Evolutionary conservation across 2,888 invertebrate species (phyloP).

Genomic region (Oxystoma pomonae): DNA sequence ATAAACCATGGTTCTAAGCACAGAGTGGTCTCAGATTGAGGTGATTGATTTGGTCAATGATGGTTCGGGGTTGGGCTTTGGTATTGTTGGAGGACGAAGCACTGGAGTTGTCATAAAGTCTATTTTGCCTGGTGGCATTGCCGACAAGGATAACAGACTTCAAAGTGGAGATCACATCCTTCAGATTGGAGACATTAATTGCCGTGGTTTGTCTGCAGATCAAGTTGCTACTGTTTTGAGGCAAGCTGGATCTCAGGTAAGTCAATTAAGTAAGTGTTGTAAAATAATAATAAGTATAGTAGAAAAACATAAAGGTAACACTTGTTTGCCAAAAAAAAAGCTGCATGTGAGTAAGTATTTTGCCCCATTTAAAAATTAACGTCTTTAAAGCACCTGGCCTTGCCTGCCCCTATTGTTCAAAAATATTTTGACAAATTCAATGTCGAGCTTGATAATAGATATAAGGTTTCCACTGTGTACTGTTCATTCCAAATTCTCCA

Average conservation of each 20-base stretch:
- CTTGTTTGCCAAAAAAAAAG: no score
- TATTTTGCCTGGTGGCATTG: constrained; percentile 93
- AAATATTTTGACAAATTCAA: no score
- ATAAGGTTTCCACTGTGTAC: no score
- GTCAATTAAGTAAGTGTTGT: no score
- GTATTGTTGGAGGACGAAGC: constrained; percentile 95
- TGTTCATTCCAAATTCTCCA: no score
- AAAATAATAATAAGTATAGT: no score
- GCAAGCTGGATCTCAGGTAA: constrained; percentile 54
- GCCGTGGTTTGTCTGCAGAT: constrained; percentile 95
- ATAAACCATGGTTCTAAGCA: constrained; percentile 62
- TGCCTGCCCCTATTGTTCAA: no score
- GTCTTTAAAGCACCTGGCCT: no score
- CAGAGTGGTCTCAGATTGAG: constrained; percentile 99
- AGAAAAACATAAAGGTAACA: no score
- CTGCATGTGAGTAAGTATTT: no score
- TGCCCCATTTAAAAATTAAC: no score
- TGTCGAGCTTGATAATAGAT: no score
- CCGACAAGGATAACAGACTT: constrained; percentile 91
- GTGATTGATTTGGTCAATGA: constrained; percentile 97
- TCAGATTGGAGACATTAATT: constrained; percentile 90
- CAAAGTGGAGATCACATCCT: constrained; percentile 98
- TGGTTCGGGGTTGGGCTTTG: constrained; percentile 96
- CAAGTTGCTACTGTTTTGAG: constrained; percentile 84
- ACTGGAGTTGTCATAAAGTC: constrained; percentile 99